These are phyloP conservation scores for Augochlora pura DNA, from an alignment of 1,140 invertebrate genomes.

Conservation along the genomic window DNA sequence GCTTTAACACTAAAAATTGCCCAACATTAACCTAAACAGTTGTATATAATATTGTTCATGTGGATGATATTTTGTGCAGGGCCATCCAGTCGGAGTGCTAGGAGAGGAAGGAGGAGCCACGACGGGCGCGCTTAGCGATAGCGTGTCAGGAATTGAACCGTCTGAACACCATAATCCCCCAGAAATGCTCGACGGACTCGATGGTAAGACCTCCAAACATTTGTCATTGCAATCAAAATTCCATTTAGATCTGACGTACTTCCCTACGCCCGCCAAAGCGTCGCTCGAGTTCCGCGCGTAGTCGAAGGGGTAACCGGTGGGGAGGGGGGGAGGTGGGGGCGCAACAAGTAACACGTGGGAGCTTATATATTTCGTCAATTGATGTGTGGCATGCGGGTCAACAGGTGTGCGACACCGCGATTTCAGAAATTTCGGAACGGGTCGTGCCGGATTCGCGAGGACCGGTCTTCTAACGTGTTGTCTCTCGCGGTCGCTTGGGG, in stretches of 20 bases:
- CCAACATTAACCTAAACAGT: too few relatives aligned
- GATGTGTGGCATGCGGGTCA: neutral
- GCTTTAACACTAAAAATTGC: too few relatives aligned
- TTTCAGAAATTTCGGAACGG: too few relatives aligned
- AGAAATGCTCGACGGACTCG: slow-evolving; percentile 79
- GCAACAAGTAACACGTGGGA: slow-evolving; percentile 5
- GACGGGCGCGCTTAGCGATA: slow-evolving; percentile 74
- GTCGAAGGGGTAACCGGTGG: neutral
- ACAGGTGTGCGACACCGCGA: neutral
- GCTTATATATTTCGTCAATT: neutral
- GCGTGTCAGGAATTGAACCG: slow-evolving; percentile 74
- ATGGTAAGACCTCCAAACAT: slow-evolving; percentile 76
- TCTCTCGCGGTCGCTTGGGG: slow-evolving; percentile 19
- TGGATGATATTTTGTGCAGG: slow-evolving; percentile 65
- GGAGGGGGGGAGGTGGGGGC: too few relatives aligned
- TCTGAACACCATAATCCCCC: slow-evolving; percentile 78
- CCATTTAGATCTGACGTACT: slow-evolving; percentile 63
- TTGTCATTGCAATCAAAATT: slow-evolving; percentile 63
- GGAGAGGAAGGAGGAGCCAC: slow-evolving; percentile 75
- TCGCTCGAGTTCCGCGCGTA: neutral
- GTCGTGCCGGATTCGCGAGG: too few relatives aligned
- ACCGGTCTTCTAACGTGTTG: neutral
- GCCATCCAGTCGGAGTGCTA: slow-evolving; percentile 75
- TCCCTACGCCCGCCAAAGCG: slow-evolving; percentile 30
- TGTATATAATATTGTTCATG: slow-evolving; percentile 22